Evolutionary conservation across 2,888 invertebrate species (phyloP).

Genomic region (Andrena minutula): DNA sequence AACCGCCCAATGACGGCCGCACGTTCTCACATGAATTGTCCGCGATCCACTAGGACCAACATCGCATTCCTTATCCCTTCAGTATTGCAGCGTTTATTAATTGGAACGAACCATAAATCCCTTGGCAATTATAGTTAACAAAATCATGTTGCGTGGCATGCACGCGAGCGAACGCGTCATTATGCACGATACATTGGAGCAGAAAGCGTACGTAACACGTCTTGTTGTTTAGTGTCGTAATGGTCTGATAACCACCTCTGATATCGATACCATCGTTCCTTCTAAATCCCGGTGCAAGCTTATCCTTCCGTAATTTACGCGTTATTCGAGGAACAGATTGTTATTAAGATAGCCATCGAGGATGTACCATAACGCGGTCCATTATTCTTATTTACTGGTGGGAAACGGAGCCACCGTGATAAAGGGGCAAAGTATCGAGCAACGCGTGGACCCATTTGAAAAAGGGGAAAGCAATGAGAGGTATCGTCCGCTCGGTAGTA

Average conservation of each 20-base stretch:
- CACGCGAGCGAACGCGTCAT: conserved; percentile 55
- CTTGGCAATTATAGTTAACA: no score
- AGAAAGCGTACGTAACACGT: conserved; percentile 18
- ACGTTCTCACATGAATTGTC: no score
- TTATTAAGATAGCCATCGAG: conserved; percentile 66
- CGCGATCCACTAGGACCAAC: no score
- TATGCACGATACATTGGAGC: conserved; percentile 59
- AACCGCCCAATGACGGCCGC: no score
- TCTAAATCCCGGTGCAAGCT: conserved; percentile 56
- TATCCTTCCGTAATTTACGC: conserved; percentile 42
- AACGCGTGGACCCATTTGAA: conserved; percentile 29
- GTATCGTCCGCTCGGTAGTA: background rate
- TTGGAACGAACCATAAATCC: no score
- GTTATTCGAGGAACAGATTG: conserved; percentile 56
- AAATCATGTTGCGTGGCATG: background rate
- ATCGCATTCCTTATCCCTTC: no score
- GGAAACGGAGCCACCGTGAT: conserved; percentile 48
- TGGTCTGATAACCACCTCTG: conserved; percentile 57
- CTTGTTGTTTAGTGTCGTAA: conserved; percentile 40
- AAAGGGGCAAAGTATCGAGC: conserved; percentile 41
- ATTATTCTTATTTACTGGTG: conserved; percentile 66
- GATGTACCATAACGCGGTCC: conserved; percentile 60
- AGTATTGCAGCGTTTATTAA: no score
- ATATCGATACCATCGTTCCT: conserved; percentile 65
- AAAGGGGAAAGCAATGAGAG: conserved; percentile 21